phyloP scores from a whole-genome alignment of 2,888 invertebrate genomes.

The Hydropsyche betteni region DNA sequence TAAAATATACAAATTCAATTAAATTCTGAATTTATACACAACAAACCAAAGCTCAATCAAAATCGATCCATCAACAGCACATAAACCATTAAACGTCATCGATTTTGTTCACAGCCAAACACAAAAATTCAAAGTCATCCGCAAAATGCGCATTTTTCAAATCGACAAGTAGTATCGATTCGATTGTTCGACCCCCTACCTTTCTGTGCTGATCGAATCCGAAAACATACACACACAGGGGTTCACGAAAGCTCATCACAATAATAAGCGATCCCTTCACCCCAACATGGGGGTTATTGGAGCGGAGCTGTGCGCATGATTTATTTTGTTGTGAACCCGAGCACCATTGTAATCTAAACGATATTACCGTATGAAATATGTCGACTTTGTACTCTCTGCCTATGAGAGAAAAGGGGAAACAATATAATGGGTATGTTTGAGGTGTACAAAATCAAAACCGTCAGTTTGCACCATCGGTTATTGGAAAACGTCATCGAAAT shows the following conservation, averaged over 20 bases:
- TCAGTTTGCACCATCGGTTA: neutral
- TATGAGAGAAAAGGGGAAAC: slow-evolving; percentile 31
- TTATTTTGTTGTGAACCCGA: slow-evolving; percentile 49
- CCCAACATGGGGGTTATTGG: slow-evolving; percentile 32
- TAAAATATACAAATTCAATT: too few species aligned
- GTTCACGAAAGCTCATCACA: neutral
- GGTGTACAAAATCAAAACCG: too few species aligned
- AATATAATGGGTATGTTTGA: too few species aligned
- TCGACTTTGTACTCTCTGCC: slow-evolving; percentile 35
- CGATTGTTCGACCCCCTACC: slow-evolving; percentile 7
- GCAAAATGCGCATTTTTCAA: slow-evolving; percentile 1
- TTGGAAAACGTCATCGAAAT: neutral
- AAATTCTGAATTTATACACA: too few species aligned
- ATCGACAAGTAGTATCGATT: neutral
- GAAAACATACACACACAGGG: neutral
- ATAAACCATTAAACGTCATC: too few species aligned
- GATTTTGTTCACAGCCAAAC: too few species aligned
- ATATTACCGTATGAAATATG: slow-evolving; percentile 50
- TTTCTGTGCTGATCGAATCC: neutral
- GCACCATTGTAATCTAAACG: slow-evolving; percentile 47
- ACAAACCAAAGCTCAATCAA: too few species aligned
- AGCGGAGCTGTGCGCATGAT: slow-evolving; percentile 41
- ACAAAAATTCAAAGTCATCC: too few species aligned
- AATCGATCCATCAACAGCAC: too few species aligned
- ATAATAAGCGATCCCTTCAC: slow-evolving; percentile 25